Evolutionary conservation across 2,797 vertebrate species (phyloP).

Genomic region (Myripristis jacobus): DNA sequence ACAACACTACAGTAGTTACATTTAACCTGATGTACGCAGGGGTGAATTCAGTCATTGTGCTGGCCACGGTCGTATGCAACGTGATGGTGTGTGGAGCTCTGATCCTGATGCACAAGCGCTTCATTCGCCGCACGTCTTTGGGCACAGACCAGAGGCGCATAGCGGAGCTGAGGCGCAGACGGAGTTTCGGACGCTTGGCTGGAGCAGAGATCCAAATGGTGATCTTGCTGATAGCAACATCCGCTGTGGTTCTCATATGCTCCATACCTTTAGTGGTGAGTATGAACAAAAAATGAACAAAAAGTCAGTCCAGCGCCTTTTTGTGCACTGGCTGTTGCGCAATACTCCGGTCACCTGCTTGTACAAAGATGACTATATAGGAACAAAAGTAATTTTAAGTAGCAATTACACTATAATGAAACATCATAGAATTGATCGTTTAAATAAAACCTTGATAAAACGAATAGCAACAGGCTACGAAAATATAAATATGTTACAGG

Average conservation of each 20-base stretch:
- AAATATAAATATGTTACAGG: too few species aligned
- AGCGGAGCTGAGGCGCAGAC: slow-evolving; percentile 87
- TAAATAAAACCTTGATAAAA: neutral
- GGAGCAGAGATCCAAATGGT: slow-evolving; percentile 98
- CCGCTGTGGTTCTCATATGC: slow-evolving; percentile 93
- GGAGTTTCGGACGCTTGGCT: slow-evolving; percentile 90
- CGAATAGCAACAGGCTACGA: too few species aligned
- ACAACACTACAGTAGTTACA: slow-evolving; percentile 80
- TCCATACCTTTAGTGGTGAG: slow-evolving; percentile 98
- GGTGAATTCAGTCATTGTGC: slow-evolving; percentile 91
- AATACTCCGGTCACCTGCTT: neutral
- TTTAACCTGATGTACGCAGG: slow-evolving; percentile 95
- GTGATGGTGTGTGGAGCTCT: slow-evolving; percentile 94
- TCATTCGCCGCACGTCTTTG: slow-evolving; percentile 92
- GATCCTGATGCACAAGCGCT: slow-evolving; percentile 94
- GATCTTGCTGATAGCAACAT: slow-evolving; percentile 94
- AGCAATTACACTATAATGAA: neutral
- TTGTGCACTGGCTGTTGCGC: neutral
- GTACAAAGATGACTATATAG: neutral
- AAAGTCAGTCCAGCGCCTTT: neutral
- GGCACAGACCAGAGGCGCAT: slow-evolving; percentile 86
- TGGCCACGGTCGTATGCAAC: slow-evolving; percentile 92
- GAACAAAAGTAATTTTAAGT: neutral
- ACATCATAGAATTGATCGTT: neutral
- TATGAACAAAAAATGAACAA: slow-evolving; percentile 2